These are phyloP conservation scores for Drosophila sordidula DNA, from an alignment of 2,888 invertebrate genomes.

Conservation along the genomic window DNA sequence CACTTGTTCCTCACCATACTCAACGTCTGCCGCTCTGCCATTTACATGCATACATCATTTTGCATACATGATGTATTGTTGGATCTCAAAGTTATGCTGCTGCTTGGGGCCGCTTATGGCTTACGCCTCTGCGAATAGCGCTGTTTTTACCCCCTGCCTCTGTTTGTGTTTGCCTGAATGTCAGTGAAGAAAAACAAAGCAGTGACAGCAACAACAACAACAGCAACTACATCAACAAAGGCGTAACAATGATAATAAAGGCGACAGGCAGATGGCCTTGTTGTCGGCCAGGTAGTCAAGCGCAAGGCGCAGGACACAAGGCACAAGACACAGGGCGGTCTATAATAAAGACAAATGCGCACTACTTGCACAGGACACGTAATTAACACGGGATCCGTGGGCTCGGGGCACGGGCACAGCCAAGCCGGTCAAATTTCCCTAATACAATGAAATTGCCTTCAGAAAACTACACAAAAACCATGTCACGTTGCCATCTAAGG, in stretches of 20 bases:
- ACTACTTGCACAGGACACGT: slow-evolving; percentile 75
- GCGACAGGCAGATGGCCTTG: slow-evolving; percentile 73
- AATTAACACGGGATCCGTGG: slow-evolving; percentile 61
- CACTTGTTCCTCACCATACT: slow-evolving; percentile 67
- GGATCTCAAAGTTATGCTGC: slow-evolving; percentile 50
- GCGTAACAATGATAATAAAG: slow-evolving; percentile 75
- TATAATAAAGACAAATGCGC: slow-evolving; percentile 78
- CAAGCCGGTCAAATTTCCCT: slow-evolving; percentile 29
- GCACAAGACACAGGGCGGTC: slow-evolving; percentile 14
- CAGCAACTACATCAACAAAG: slow-evolving; percentile 43
- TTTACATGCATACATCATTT: slow-evolving; percentile 79
- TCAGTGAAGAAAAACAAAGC: slow-evolving; percentile 74
- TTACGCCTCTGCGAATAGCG: slow-evolving; percentile 38
- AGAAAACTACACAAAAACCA: slow-evolving; percentile 16
- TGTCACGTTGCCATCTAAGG: slow-evolving; percentile 14
- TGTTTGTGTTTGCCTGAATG: slow-evolving; percentile 58
- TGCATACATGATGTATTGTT: slow-evolving; percentile 78
- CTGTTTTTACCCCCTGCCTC: neutral
- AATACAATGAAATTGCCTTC: slow-evolving; percentile 30
- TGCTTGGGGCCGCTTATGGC: slow-evolving; percentile 39
- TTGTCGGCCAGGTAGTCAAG: slow-evolving; percentile 58
- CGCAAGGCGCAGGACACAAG: slow-evolving; percentile 1
- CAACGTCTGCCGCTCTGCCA: slow-evolving; percentile 57
- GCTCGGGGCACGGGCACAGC: neutral
- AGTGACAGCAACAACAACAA: slow-evolving; percentile 34